phyloP scores from a whole-genome alignment of 2,888 invertebrate genomes.

The Nipponacmea schrenckii region DNA sequence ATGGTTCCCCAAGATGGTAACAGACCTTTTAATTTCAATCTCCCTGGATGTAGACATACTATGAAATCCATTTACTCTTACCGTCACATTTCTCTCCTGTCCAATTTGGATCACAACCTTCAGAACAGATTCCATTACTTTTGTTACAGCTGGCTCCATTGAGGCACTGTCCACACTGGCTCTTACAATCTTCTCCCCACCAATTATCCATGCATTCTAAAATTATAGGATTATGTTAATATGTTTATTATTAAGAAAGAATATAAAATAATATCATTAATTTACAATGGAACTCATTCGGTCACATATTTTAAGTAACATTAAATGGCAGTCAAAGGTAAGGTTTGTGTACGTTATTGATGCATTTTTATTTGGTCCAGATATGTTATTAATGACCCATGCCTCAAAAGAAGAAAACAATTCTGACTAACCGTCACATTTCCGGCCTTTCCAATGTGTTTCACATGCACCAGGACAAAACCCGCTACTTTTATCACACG shows the following conservation, averaged over 20 bases:
- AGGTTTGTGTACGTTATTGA: no score
- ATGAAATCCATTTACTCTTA: background rate
- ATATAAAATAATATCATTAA: no score
- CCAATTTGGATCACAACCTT: background rate
- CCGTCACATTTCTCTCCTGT: background rate
- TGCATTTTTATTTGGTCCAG: no score
- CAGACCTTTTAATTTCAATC: no score
- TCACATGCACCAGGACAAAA: background rate
- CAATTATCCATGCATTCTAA: slow-evolving; percentile 49
- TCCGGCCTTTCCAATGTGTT: background rate
- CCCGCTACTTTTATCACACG: background rate
- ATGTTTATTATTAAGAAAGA: no score
- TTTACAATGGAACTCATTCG: no score
- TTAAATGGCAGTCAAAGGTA: no score
- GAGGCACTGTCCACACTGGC: slow-evolving; percentile 49
- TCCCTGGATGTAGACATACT: no score
- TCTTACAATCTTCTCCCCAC: slow-evolving; percentile 57
- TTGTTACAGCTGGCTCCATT: slow-evolving; percentile 28
- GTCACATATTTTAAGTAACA: no score
- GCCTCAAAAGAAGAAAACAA: no score
- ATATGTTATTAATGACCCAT: no score
- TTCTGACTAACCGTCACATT: background rate
- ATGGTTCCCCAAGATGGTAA: no score
- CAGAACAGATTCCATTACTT: background rate
- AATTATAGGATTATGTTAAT: slow-evolving; percentile 15